Base-by-base conservation (phyloP, 2,888 invertebrate genomes). In the Macropis europaea region DNA sequence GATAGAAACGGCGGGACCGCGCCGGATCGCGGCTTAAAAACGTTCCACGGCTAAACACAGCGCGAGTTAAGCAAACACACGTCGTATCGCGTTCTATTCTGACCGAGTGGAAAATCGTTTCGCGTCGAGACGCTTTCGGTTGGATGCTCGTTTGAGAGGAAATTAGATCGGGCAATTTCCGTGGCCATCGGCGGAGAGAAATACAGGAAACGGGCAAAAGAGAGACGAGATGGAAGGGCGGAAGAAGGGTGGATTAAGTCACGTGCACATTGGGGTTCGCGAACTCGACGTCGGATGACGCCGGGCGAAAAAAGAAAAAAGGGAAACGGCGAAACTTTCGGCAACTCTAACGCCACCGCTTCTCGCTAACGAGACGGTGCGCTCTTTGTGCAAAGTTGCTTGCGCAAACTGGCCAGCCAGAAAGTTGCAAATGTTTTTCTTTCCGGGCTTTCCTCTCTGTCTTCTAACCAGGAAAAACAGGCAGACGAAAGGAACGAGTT, bases 141-240 rank as follows among this genome's bases (percentile, higher is more conserved):
- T 42, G 48, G 61, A 19, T 57, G 63, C 30, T 52, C 64, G 73
- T 73, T 73, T 53, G 56, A 63, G 57, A 54, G 81, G 63, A 81
- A 79, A 79, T 79, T 81, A 70, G 71, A 80, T 77, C 74, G 62
- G 40, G 62, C 53, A 63, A 80, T 79, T 77, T 77, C 69, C 80
- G 62, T 56, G 61, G 42, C 26, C 63, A 48, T 59, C 15, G 60
- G 52, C 30, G 13, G 13, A 4, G 22, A 0, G 43, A 13, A 24
- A 30, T 5, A 15, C 15, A 22, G 32, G 38, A n/a, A 13, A 13
- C 1, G 26, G 1, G 19, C n/a, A 2, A 2, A 22, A 11, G 11
- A 30, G 13, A n/a, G 17, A 13, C 0, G 30, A 1, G 1, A n/a
- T 1, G 52, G 6, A 26, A 6, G n/a, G 13, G 11, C 5, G 19